These are phyloP conservation scores for Muntiacus reevesi DNA, from an alignment of 2,113 vertebrate species.

Conservation along the genomic window DNA sequence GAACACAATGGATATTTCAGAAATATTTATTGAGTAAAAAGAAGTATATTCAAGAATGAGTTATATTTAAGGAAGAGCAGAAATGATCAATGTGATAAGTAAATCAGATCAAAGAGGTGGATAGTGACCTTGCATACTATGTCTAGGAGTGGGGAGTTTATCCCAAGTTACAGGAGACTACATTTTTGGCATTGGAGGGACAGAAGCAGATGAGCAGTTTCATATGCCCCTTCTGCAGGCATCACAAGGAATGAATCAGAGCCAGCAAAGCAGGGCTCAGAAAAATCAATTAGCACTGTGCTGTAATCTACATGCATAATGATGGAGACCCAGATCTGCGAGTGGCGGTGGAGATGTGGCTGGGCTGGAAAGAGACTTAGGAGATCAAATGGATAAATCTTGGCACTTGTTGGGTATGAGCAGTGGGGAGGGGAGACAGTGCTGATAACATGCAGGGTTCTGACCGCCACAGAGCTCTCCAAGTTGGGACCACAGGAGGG, in stretches of 20 bases:
- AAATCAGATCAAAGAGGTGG: background rate
- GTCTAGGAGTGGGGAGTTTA: background rate
- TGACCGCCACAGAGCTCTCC: background rate
- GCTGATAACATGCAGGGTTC: background rate
- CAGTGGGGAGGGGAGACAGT: rapidly evolving
- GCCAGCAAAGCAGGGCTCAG: background rate
- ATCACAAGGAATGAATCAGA: background rate
- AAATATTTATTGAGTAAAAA: background rate
- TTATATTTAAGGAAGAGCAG: background rate
- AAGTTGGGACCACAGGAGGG: background rate
- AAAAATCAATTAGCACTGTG: background rate
- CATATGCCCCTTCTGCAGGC: background rate
- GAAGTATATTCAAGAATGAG: background rate
- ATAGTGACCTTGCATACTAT: background rate
- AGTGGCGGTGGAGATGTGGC: background rate
- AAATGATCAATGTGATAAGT: background rate
- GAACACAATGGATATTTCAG: background rate
- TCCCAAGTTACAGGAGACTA: background rate
- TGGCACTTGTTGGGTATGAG: background rate
- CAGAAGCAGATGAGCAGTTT: background rate
- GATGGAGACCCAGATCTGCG: background rate
- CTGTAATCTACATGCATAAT: background rate
- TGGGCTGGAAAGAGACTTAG: background rate
- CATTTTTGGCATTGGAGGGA: background rate
- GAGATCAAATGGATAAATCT: background rate